These are phyloP conservation scores for Strigops habroptila DNA, from an alignment of 2,113 vertebrate genomes.

Conservation along the genomic window DNA sequence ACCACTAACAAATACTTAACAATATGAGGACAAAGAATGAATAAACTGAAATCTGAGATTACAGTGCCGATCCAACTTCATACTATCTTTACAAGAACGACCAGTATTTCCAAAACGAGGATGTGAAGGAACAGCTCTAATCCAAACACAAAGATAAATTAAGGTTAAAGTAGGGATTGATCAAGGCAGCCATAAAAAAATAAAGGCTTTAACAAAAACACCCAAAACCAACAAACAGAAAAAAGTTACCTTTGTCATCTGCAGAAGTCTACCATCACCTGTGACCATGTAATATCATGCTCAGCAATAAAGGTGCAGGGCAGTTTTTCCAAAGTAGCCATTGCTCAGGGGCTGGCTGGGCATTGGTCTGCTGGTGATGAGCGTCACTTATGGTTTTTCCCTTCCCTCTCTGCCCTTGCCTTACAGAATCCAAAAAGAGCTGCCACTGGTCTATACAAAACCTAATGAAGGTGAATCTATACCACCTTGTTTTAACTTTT, in stretches of 20 bases:
- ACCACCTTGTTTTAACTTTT: background rate
- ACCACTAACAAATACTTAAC: background rate
- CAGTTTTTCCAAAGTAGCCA: background rate
- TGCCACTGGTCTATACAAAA: background rate
- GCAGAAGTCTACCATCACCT: background rate
- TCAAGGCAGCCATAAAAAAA: background rate
- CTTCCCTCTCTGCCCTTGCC: background rate
- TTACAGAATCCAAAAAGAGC: background rate
- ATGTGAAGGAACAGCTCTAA: background rate
- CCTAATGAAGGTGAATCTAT: background rate
- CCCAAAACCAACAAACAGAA: background rate
- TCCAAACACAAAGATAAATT: background rate
- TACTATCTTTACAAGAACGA: background rate
- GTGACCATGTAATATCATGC: background rate
- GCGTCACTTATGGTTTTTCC: background rate
- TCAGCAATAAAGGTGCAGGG: background rate
- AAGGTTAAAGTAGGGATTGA: background rate
- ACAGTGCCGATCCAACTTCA: background rate
- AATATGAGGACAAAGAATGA: background rate
- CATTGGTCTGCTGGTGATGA: background rate
- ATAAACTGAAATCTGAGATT: background rate
- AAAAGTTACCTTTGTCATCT: background rate
- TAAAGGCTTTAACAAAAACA: background rate
- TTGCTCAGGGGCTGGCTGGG: background rate
- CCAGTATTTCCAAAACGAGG: background rate